Conservation (phyloP, 1,140 invertebrate genomes). For the Gryllus bimaculatus region DNA sequence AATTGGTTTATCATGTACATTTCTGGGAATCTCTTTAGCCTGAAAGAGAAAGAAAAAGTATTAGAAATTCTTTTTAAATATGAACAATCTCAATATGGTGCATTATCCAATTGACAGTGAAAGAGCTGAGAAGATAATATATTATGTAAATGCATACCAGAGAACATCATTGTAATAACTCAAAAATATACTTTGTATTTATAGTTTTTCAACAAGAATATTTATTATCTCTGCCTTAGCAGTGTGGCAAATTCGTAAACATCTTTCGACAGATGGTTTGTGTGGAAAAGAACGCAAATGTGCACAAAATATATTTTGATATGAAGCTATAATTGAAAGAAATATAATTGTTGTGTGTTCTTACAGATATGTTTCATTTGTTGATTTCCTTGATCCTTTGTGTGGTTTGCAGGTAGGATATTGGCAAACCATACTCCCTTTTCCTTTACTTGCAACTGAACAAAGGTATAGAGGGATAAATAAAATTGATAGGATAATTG, state of each 20-base stretch:
- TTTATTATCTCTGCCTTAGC: background rate
- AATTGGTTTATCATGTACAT: background rate
- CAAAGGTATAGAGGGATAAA: no score
- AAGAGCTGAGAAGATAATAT: background rate
- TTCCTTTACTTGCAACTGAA: no score
- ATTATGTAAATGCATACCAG: background rate
- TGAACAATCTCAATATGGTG: background rate
- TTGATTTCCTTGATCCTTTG: background rate
- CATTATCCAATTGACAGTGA: background rate
- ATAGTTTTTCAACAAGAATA: conserved; percentile 6
- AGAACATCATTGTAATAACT: background rate
- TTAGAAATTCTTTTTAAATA: no score
- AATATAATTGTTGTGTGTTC: conserved; percentile 5
- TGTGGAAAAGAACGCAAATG: background rate
- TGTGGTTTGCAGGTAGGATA: no score
- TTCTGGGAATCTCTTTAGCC: background rate
- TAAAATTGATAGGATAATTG: no score
- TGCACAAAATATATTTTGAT: background rate
- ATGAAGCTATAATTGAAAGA: conserved; percentile 5
- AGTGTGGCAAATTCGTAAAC: background rate
- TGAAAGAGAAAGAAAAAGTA: no score
- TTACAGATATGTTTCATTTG: background rate
- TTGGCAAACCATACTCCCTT: no score
- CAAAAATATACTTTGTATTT: background rate
- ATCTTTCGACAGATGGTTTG: background rate